Conservation (phyloP, 1,140 invertebrate genomes). For the Nasonia vitripennis region DNA sequence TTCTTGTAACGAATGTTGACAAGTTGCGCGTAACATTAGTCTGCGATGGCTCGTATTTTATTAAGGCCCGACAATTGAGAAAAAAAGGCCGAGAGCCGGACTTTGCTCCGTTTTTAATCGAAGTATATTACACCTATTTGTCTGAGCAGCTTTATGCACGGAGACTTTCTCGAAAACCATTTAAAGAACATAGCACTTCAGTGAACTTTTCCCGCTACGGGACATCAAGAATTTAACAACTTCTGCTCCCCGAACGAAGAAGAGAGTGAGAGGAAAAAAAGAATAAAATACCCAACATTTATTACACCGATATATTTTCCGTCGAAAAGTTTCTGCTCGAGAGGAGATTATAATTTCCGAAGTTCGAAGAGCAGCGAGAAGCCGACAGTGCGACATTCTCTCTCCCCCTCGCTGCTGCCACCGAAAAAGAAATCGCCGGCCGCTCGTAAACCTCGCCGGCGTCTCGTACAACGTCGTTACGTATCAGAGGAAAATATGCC, state of each 20-base stretch:
- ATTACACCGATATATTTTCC: conserved; percentile 18
- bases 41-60: too few species aligned
- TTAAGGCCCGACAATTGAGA: too few species aligned
- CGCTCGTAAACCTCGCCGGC: conserved; percentile 22
- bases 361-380: conserved; percentile 19
- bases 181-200: not conserved
- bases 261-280: not conserved
- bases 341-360: conserved; percentile 37
- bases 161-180: not conserved
- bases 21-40: not conserved
- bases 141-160: not conserved
- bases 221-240: conserved; percentile 30
- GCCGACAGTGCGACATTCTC: conserved; percentile 2
- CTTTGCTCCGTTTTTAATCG: not conserved
- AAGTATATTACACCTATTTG: not conserved
- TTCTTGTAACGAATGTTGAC: not conserved
- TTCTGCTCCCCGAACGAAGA: not conserved
- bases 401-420: not conserved
- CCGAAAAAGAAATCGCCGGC: conserved; percentile 26
- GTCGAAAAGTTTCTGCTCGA: conserved; percentile 5
- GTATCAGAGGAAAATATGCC: conserved; percentile 34
- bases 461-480: conserved; percentile 17
- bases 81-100: not conserved
- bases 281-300: conserved; percentile 30
- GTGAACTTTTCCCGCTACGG: not conserved